These are phyloP conservation scores for Taenaris catops DNA, from an alignment of 2,888 invertebrate genomes.

Conservation along the genomic window DNA sequence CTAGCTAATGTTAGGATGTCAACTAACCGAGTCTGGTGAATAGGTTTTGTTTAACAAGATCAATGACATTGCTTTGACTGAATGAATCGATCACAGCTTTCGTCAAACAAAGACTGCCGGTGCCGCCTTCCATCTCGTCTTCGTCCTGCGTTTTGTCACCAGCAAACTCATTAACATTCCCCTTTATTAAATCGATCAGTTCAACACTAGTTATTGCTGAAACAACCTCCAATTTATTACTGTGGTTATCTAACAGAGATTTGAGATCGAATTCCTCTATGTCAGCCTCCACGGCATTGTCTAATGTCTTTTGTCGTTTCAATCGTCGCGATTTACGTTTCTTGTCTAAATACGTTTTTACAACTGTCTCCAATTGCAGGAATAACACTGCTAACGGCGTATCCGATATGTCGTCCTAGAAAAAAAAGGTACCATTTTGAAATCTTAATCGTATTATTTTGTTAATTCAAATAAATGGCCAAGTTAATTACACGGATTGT, in stretches of 20 bases:
- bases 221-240: conserved; percentile 46
- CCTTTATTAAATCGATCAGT: conserved; percentile 48
- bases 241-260: conserved; percentile 40
- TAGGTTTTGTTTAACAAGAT: conserved; percentile 72
- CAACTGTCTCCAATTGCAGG: conserved; percentile 62
- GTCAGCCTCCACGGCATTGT: conserved; percentile 28
- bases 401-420: conserved; percentile 65
- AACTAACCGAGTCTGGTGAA: conserved; percentile 41
- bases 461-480: too few relatives aligned
- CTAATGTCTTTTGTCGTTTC: conserved; percentile 57
- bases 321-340: conserved; percentile 52
- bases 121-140: conserved; percentile 53
- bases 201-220: conserved; percentile 40
- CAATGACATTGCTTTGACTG: conserved; percentile 81
- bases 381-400: conserved; percentile 66
- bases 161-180: conserved; percentile 45
- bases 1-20: too few relatives aligned
- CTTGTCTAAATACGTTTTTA: conserved; percentile 51
- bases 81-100: conserved; percentile 82
- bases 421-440: conserved; percentile 1
- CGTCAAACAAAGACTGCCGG: conserved; percentile 50
- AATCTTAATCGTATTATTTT: too few relatives aligned
- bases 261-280: conserved; percentile 45
- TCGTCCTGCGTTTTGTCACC: conserved; percentile 40
- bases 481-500: too few relatives aligned